phyloP scores from a whole-genome alignment of 2,888 invertebrate genomes.

The Antheraea yamamai region DNA sequence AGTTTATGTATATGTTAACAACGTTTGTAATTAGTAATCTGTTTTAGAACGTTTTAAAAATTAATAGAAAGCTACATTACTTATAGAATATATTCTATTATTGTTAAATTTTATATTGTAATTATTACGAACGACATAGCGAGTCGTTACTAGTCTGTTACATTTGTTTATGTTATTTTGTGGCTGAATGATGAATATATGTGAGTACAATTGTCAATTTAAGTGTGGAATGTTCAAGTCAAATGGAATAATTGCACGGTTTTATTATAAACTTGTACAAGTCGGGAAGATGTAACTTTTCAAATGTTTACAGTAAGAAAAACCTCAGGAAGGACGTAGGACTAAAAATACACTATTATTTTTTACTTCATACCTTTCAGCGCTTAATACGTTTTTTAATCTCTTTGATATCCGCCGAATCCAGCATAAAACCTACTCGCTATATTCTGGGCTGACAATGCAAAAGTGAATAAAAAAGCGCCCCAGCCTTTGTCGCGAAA shows the following conservation, averaged over 20 bases:
- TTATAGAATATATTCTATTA: too few relatives aligned
- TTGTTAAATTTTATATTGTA: too few relatives aligned
- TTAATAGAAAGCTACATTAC: too few relatives aligned
- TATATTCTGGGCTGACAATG: slow-evolving; percentile 3
- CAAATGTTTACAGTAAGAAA: background rate
- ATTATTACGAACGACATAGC: too few relatives aligned
- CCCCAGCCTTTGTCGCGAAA: slow-evolving; percentile 10
- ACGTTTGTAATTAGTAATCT: too few relatives aligned
- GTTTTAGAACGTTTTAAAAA: too few relatives aligned
- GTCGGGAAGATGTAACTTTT: background rate
- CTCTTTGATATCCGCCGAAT: slow-evolving; percentile 13
- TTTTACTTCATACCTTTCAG: background rate
- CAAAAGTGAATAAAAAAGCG: slow-evolving; percentile 10
- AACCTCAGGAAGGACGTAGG: background rate
- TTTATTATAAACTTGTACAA: background rate
- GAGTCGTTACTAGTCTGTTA: too few relatives aligned
- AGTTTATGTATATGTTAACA: too few relatives aligned
- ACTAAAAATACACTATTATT: background rate
- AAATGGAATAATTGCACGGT: background rate
- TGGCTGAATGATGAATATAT: background rate
- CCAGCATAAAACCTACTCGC: background rate
- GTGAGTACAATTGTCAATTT: background rate
- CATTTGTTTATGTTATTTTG: too few relatives aligned
- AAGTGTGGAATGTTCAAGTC: background rate
- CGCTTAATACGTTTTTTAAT: background rate